These are phyloP conservation scores for Invenusta paracnida DNA, from an alignment of 2,888 invertebrate species.

Conservation along the genomic window DNA sequence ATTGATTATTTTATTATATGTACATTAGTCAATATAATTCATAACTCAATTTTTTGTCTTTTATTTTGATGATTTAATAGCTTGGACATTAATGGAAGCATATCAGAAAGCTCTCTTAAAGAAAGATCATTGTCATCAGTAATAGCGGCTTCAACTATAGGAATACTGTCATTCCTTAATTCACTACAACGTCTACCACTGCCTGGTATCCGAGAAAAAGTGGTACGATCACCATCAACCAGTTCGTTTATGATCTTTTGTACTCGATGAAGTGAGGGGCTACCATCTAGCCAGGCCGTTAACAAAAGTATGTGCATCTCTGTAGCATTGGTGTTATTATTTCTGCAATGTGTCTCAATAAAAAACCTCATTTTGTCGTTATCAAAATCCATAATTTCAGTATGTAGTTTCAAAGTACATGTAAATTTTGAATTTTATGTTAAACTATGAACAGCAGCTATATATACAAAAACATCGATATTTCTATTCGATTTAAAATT, in stretches of 20 bases:
- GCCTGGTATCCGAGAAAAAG: not conserved
- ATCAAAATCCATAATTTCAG: not conserved
- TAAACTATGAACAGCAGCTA: not conserved
- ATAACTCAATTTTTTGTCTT: not conserved
- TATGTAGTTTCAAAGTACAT: not conserved
- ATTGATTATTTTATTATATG: not conserved
- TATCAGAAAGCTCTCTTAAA: not conserved
- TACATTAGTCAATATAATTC: not conserved
- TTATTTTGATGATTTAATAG: not conserved
- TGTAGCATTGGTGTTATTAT: not conserved
- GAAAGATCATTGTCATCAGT: not conserved
- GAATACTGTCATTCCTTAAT: not conserved
- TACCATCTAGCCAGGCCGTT: not conserved
- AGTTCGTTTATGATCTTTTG: not conserved
- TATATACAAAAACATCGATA: too few relatives aligned
- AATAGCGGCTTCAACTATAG: not conserved
- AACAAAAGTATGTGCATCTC: not conserved
- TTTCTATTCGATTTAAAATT: too few relatives aligned
- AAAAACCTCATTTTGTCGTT: not conserved
- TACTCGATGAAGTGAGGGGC: not conserved
- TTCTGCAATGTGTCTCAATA: not conserved
- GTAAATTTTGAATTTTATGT: not conserved
- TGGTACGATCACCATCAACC: not conserved
- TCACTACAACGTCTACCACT: not conserved
- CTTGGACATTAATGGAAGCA: not conserved